These are phyloP conservation scores for Parnassius orleans DNA, from an alignment of 2,888 invertebrate species.

Conservation along the genomic window DNA sequence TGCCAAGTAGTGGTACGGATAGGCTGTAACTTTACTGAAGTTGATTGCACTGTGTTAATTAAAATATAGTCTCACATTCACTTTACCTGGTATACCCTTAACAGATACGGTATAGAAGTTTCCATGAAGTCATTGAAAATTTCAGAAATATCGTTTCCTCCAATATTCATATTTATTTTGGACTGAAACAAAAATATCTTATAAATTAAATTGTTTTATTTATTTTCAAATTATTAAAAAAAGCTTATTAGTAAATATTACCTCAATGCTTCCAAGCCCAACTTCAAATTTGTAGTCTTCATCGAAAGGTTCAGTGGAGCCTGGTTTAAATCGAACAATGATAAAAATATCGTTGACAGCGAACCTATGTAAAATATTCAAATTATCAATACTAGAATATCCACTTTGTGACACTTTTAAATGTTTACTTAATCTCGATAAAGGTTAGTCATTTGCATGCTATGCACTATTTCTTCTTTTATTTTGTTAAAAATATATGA, in stretches of 20 bases:
- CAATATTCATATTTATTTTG: background rate
- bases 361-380: background rate
- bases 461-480: no score
- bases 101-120: background rate
- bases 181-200: constrained; percentile 2
- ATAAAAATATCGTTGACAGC: background rate
- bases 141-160: background rate
- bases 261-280: constrained; percentile 2
- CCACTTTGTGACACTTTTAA: no score
- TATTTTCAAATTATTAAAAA: background rate
- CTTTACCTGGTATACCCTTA: background rate
- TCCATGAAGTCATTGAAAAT: constrained; percentile 6
- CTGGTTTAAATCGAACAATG: background rate
- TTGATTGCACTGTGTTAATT: no score
- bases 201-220: no score
- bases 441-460: no score
- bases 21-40: no score
- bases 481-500: no score
- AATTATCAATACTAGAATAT: no score
- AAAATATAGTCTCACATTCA: background rate
- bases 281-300: background rate
- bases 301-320: background rate
- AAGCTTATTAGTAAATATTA: background rate
- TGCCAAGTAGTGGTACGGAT: no score
- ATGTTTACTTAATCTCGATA: no score